Evolutionary conservation across 2,113 vertebrate species (phyloP).

Genomic region (Lutjanus erythropterus): DNA sequence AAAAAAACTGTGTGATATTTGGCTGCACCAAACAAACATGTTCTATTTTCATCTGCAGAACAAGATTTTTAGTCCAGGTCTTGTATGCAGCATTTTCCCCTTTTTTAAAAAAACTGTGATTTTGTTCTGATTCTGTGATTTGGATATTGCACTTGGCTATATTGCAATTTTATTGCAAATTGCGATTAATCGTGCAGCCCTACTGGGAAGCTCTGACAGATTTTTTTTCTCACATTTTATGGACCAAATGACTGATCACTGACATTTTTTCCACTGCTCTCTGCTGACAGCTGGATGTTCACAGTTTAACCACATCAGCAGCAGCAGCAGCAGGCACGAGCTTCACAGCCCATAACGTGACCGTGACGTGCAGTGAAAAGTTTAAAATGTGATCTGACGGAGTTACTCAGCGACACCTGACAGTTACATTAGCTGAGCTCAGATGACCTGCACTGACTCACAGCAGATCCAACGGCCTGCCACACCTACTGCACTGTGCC

Average conservation of each 20-base stretch:
- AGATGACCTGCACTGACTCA: conserved; percentile 64
- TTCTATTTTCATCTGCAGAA: no score
- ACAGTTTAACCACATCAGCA: not conserved
- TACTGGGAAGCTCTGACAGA: not conserved
- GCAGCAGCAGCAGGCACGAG: not conserved
- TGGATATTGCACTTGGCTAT: no score
- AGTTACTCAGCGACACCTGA: conserved; percentile 66
- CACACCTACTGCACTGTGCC: conserved; percentile 63
- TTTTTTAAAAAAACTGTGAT: no score
- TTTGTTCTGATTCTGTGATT: no score
- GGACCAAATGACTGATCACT: no score
- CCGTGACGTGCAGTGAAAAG: conserved; percentile 19
- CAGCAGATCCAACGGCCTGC: conserved; percentile 43
- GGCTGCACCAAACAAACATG: no score
- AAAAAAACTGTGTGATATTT: no score
- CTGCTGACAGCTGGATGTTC: not conserved
- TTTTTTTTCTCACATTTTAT: not conserved
- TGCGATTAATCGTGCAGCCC: no score
- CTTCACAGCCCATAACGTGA: no score
- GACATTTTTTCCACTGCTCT: not conserved
- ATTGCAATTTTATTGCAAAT: no score
- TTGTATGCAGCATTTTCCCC: no score
- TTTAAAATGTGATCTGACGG: conserved; percentile 1
- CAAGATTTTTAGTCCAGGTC: no score
- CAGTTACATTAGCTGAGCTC: conserved; percentile 41